These are phyloP conservation scores for Drosophila albomicans DNA, from an alignment of 1,140 invertebrate genomes.

Conservation along the genomic window DNA sequence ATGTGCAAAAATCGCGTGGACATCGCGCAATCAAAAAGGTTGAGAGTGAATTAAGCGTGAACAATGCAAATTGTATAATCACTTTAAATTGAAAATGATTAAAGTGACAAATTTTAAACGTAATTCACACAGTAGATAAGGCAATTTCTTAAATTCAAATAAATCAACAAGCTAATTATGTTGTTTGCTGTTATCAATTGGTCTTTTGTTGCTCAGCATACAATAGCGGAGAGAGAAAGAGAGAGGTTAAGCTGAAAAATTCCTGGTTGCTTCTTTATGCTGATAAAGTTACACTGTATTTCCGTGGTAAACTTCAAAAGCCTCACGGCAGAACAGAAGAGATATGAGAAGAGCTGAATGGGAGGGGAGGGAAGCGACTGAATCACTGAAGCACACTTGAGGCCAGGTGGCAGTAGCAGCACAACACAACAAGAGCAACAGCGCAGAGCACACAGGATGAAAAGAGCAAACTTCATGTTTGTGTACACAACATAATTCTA, in stretches of 20 bases:
- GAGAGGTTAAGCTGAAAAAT: constrained; percentile 34
- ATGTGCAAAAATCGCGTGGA: constrained; percentile 8
- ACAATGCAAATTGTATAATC: constrained; percentile 18
- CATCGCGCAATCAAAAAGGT: background rate
- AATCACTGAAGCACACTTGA: constrained; percentile 38
- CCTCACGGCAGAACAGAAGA: constrained; percentile 19
- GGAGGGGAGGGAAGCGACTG: background rate
- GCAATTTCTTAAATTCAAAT: constrained; percentile 9
- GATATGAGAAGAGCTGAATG: background rate
- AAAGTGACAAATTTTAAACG: constrained; percentile 18
- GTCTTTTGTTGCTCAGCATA: constrained; percentile 26
- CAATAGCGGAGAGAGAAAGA: background rate
- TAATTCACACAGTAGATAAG: background rate
- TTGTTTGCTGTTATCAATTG: constrained; percentile 24
- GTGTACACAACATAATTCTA: constrained; percentile 69
- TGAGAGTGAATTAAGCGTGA: background rate
- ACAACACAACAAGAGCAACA: constrained; percentile 10
- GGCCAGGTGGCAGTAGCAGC: constrained; percentile 5
- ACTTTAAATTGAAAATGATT: constrained; percentile 1
- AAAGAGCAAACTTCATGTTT: constrained; percentile 60
- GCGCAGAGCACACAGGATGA: constrained; percentile 25
- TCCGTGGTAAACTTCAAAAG: constrained; percentile 35
- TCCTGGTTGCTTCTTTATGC: constrained; percentile 40
- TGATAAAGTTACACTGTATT: constrained; percentile 58
- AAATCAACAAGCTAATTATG: constrained; percentile 23